phyloP scores from a whole-genome alignment of 2,113 vertebrate genomes.

The Grammomys dolichurus region DNA sequence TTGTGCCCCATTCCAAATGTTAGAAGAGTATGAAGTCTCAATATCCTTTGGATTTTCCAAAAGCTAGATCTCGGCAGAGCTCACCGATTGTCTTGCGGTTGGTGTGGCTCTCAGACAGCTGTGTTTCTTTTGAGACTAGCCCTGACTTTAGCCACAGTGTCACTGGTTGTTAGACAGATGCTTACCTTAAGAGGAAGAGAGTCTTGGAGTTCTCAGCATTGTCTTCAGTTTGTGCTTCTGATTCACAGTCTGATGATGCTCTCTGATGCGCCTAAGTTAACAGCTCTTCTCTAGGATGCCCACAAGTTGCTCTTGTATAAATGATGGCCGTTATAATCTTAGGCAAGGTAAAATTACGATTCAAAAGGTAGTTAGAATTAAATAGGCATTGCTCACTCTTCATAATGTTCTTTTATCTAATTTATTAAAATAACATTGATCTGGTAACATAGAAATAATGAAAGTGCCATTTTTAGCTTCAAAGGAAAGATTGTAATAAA shows the following conservation, averaged over 20 bases:
- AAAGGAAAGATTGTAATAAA: slow-evolving; percentile 36
- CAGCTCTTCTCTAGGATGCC: not conserved
- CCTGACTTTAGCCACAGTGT: not conserved
- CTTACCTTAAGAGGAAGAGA: slow-evolving; percentile 11
- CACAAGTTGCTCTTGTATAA: not conserved
- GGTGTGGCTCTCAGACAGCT: not conserved
- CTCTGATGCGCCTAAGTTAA: slow-evolving; percentile 9
- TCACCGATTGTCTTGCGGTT: not conserved
- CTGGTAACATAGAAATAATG: not conserved
- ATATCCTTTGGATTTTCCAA: not conserved
- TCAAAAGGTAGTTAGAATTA: slow-evolving; percentile 24
- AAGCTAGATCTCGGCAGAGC: slow-evolving; percentile 21
- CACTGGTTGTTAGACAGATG: slow-evolving; percentile 4
- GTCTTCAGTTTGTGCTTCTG: not conserved
- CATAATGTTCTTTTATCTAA: not conserved
- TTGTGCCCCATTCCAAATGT: not conserved
- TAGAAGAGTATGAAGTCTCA: slow-evolving; percentile 42
- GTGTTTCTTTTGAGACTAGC: slow-evolving; percentile 26
- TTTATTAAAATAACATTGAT: slow-evolving; percentile 28
- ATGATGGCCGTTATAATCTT: not conserved
- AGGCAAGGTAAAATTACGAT: not conserved
- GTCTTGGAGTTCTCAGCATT: not conserved
- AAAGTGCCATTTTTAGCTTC: not conserved
- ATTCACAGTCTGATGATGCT: not conserved
- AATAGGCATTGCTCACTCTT: not conserved